phyloP scores from a whole-genome alignment of 2,888 invertebrate genomes.

The Protula sp. region DNA sequence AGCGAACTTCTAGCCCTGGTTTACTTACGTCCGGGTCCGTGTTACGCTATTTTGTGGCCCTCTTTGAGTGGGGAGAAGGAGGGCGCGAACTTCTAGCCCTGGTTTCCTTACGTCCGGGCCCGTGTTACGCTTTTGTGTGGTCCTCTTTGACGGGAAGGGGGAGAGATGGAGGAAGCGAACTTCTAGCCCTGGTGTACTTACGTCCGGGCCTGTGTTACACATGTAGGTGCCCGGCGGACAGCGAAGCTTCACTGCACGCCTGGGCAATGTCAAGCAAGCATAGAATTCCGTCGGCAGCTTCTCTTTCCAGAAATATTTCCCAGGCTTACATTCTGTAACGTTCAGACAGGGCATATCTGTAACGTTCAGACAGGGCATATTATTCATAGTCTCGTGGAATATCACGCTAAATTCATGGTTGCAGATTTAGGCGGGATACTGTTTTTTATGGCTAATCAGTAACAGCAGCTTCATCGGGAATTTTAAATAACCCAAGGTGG shows the following conservation, averaged over 20 bases:
- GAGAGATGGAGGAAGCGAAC: no score
- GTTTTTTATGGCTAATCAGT: no score
- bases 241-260: slow-evolving; percentile 10
- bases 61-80: no score
- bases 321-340: slow-evolving; percentile 11
- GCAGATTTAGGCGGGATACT: no score
- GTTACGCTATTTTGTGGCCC: slow-evolving; percentile 11
- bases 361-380: no score
- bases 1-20: no score
- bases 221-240: slow-evolving; percentile 10
- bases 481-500: no score
- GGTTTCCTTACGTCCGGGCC: neutral
- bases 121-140: slow-evolving; percentile 12
- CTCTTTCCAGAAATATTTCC: slow-evolving; percentile 17
- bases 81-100: no score
- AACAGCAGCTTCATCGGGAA: no score
- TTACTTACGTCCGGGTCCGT: neutral
- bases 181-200: neutral
- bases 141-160: no score
- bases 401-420: no score
- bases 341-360: neutral
- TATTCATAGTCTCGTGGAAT: no score
- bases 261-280: slow-evolving; percentile 9
- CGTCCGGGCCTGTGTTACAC: slow-evolving; percentile 10
- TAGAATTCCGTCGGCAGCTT: slow-evolving; percentile 9